Base-by-base conservation (phyloP, 2,888 invertebrate species). In the Oscheius onirici region DNA sequence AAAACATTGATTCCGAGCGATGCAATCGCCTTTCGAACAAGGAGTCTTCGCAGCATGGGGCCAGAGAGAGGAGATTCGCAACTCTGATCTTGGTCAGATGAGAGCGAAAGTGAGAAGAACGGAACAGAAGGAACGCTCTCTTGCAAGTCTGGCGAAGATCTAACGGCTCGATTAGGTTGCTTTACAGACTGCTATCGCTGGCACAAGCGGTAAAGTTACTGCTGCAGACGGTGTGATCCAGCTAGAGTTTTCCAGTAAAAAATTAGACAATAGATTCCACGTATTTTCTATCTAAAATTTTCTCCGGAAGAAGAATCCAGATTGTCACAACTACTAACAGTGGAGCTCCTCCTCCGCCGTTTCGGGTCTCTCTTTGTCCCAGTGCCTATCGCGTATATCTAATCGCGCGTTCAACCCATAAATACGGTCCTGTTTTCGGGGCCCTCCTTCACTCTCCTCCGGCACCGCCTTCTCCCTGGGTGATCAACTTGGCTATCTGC, bases 391-490 rank as follows among this genome's bases (percentile, higher is more conserved):
- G 24, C 63, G 63, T 63, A 63, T 63, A 63, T 63, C 63, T 63
- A 63, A 63, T 63, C 63, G 63, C 34, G 49, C 63, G 63, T 63
- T 58, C 63, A 63, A 49, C 63, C 63, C 63, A 63, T 63, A 63
- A 63, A 63, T 63, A 63, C 63, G 63, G 63, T 63, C 63, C 63
- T 63, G 63, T 63, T 63, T 63, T 63, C 63, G 49, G 63, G 22
- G 49, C 34, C 34, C 24, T 26, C 63, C 49, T 49, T n/a, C 34
- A 34, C 34, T 34, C n/a, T n/a, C 34, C 34, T 34, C 34, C 3
- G 34, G 34, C 34, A n/a, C 34, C 34, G 34, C 34, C 34, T 34
- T 34, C 34, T 34, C 34, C 34, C 34, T 34, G 34, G 34, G 34
- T 34, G 34, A 34, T 28, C 55, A 55, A 22, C 58, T 24, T 58